Conservation (phyloP, 1,140 invertebrate species). For the Oryctes rhinoceros region DNA sequence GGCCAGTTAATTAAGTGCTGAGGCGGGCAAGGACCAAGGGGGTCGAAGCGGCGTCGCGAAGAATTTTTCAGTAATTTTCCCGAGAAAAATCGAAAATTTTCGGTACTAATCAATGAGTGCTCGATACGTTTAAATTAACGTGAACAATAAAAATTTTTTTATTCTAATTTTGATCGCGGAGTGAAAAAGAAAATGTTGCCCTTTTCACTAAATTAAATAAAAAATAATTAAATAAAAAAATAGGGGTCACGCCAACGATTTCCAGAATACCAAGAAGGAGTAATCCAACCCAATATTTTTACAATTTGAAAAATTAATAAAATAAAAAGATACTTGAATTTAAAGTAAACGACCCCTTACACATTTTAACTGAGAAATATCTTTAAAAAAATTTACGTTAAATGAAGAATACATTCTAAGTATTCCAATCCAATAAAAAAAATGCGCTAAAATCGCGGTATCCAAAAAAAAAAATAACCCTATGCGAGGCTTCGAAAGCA, state of each 20-base stretch:
- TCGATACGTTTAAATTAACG: background rate
- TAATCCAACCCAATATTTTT: no score
- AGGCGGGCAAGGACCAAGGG: slow-evolving; percentile 11
- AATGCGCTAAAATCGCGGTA: background rate
- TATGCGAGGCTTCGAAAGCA: background rate
- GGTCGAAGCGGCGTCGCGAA: background rate
- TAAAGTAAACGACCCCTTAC: background rate
- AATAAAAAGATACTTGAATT: background rate
- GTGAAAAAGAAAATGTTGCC: background rate
- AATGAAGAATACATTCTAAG: no score
- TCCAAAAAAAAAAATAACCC: slow-evolving; percentile 5
- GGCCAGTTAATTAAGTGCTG: background rate
- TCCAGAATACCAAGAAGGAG: no score
- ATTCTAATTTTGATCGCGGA: background rate
- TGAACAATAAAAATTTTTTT: slow-evolving; percentile 1
- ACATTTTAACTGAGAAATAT: background rate
- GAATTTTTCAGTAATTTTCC: background rate
- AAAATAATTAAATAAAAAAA: background rate
- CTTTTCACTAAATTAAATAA: background rate
- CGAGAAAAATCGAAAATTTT: no score
- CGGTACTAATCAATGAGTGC: background rate
- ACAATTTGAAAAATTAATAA: background rate
- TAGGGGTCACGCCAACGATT: no score
- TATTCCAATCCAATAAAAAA: background rate
- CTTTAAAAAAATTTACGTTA: background rate